Evolutionary conservation across 2,888 invertebrate species (phyloP).

Genomic region (Boloria selene): DNA sequence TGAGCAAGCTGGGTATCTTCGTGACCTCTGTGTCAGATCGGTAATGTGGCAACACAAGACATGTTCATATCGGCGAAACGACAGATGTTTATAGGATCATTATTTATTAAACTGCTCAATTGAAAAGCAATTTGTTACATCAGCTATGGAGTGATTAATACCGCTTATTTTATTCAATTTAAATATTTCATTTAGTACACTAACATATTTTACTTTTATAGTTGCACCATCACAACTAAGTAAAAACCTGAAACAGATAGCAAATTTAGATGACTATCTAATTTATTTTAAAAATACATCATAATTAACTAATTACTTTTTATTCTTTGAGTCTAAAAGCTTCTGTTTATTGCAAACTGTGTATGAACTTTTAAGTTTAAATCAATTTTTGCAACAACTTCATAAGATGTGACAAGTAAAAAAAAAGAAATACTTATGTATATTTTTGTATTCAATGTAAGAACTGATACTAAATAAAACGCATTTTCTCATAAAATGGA

Average conservation of each 20-base stretch:
- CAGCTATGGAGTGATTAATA: background rate
- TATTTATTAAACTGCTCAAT: conserved; percentile 28
- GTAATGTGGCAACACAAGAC: conserved; percentile 35
- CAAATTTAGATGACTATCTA: too few relatives aligned
- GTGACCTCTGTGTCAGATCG: conserved; percentile 63
- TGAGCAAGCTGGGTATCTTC: conserved; percentile 58
- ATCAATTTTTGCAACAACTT: conserved; percentile 2
- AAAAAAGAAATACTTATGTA: conserved; percentile 23
- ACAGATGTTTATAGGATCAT: background rate
- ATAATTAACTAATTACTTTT: too few relatives aligned
- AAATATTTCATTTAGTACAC: too few relatives aligned
- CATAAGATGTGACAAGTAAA: conserved; percentile 14
- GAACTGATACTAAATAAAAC: conserved; percentile 21
- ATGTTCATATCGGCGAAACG: conserved; percentile 5
- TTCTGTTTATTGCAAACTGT: too few relatives aligned
- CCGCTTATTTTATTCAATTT: background rate
- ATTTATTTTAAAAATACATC: too few relatives aligned
- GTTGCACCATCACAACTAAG: too few relatives aligned
- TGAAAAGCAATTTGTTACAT: conserved; percentile 23
- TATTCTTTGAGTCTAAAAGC: too few relatives aligned
- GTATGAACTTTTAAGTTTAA: background rate
- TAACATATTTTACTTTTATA: too few relatives aligned
- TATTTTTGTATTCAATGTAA: conserved; percentile 35
- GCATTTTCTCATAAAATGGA: conserved; percentile 16
- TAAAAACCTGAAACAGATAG: too few relatives aligned